Base-by-base conservation (phyloP, 2,888 invertebrate species). In the Aphodius sticticus region DNA sequence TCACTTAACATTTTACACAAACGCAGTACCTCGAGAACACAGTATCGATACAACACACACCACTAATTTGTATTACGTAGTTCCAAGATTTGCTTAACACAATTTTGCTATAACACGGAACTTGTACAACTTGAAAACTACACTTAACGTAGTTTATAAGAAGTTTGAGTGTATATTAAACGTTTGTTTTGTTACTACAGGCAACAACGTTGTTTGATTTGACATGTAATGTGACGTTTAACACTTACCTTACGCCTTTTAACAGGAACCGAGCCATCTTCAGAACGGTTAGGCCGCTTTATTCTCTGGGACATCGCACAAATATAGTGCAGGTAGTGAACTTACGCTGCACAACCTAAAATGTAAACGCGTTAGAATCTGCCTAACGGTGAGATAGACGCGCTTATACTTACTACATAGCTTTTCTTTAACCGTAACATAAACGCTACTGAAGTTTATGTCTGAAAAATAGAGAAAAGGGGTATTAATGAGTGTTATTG, bases 181-280 rank as follows among this genome's bases (percentile, higher is more conserved):
- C 26, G 26, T 26, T 26, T 26, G 26, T 26, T 26, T 26, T 53
- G 53, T 53, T 9, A 12, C 12, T 12, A 53, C 53, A 53, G 53
- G 53, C 53, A 53, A 53, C 53, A 9, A 53, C 12, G 53, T 53
- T 9, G 53, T 53, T 53, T 53, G 53, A 2, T 53, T 53, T 53
- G 53, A 53, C 53, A 53, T 53, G 7, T 53, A 12, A 53, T 5
- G 12, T 53, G 12, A 9, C 12, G 53, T 53, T 53, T 53, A 84
- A 91, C 90, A 88, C 93, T 92, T 88, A 94, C 94, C 91, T 95
- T 94, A 87, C 94, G 94, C 91, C 94, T 92, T 91, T 95, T 95
- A 88, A 92, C 91, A 88, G 94, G 93, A 89, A 93, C 92, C 88
- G 93, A 91, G 90, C 92, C 92, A 92, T 92, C 92, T 87, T 92